Evolutionary conservation across 2,113 vertebrate genomes (phyloP).

Genomic region (Amphilophus citrinellus): DNA sequence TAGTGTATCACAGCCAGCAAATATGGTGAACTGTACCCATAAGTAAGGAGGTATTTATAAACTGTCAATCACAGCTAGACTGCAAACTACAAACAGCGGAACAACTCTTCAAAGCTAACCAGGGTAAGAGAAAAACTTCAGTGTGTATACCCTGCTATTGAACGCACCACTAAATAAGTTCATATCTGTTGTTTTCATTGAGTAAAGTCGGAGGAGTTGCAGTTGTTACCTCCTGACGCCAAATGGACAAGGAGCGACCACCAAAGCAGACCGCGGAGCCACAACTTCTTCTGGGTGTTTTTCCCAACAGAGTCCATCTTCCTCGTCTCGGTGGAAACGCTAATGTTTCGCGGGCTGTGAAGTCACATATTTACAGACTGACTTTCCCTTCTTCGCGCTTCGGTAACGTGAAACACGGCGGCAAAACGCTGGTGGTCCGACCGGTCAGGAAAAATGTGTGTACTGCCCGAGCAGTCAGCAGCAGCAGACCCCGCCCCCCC

Average conservation of each 20-base stretch:
- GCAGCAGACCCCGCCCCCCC: background rate
- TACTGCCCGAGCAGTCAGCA: background rate
- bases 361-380: constrained; percentile 61
- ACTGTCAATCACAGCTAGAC: background rate
- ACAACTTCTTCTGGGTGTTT: constrained; percentile 56
- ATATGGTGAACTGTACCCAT: background rate
- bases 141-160: background rate
- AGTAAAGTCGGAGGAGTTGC: constrained; percentile 10
- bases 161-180: background rate
- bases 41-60: constrained; percentile 8
- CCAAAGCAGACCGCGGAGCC: constrained; percentile 62
- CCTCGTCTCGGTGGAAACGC: constrained; percentile 25
- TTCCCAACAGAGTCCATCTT: constrained; percentile 62
- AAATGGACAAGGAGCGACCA: constrained; percentile 69
- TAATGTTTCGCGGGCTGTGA: background rate
- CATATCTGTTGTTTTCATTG: background rate
- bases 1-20: background rate
- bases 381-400: constrained; percentile 2
- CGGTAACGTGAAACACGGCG: background rate
- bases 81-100: background rate
- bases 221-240: constrained; percentile 70
- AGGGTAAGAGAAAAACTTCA: background rate
- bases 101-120: background rate
- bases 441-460: background rate
- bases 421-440: background rate